phyloP scores from a whole-genome alignment of 2,888 invertebrate species.

The Tenthredo mesomela region DNA sequence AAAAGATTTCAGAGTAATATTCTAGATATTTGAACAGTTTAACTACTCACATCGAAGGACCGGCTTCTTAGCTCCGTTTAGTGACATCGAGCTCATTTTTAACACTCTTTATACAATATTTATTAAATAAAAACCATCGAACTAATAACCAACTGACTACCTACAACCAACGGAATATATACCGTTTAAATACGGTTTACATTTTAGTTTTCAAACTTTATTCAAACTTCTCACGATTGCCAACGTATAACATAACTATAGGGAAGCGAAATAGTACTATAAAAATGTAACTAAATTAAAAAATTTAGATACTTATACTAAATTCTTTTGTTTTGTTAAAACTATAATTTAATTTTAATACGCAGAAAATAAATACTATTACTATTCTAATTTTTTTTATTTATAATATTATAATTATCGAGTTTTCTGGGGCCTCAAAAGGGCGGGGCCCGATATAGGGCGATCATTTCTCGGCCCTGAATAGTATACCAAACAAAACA shows the following conservation, averaged over 20 bases:
- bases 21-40: not conserved
- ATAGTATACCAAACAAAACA: slow-evolving; percentile 70
- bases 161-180: not conserved
- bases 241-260: not conserved
- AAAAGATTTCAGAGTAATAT: not conserved
- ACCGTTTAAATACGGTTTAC: not conserved
- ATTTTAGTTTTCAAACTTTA: slow-evolving; percentile 13
- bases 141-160: not conserved
- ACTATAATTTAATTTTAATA: too few species aligned
- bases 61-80: not conserved
- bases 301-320: not conserved
- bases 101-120: not conserved
- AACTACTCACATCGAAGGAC: slow-evolving; percentile 4
- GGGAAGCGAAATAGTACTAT: not conserved
- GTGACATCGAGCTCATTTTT: not conserved
- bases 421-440: not conserved
- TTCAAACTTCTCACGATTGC: not conserved
- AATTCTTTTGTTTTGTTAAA: not conserved
- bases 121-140: not conserved
- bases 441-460: slow-evolving; percentile 19
- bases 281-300: slow-evolving; percentile 1
- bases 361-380: not conserved
- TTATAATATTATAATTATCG: not conserved
- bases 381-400: not conserved
- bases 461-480: slow-evolving; percentile 23